A percentile compares a stretch with the other conserved stretches of the same genome.
phyloP scores from a whole-genome alignment of 2,113 vertebrate genomes.

The Hyperoodon ampullatus region DNA sequence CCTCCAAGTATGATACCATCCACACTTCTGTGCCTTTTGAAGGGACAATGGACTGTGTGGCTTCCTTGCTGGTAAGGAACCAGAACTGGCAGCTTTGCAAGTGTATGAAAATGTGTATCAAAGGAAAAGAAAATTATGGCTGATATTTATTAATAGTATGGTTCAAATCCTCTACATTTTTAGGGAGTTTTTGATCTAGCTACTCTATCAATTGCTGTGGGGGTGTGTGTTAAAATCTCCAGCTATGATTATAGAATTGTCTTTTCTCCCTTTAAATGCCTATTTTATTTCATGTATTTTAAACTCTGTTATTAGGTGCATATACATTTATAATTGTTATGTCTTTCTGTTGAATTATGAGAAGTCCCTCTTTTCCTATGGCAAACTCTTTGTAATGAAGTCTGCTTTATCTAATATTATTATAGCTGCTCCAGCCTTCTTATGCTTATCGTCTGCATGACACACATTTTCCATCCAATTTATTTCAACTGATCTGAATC shows the following conservation, averaged over 20 bases:
- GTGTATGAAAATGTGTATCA: neutral
- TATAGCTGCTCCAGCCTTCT: neutral
- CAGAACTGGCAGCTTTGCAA: neutral
- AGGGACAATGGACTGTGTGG: neutral
- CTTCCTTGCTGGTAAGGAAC: neutral
- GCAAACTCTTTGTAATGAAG: neutral
- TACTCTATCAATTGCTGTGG: neutral
- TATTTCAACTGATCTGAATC: conserved; percentile 18
- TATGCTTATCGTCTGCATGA: neutral
- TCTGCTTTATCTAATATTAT: neutral
- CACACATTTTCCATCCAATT: neutral
- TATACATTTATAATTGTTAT: neutral
- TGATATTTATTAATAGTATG: neutral
- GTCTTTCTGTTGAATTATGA: conserved; percentile 25
- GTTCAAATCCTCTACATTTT: conserved; percentile 14
- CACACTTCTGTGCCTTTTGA: neutral
- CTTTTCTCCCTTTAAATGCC: neutral
- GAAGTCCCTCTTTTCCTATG: neutral
- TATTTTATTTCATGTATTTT: conserved; percentile 16
- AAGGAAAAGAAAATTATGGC: conserved; percentile 20
- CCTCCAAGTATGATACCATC: neutral
- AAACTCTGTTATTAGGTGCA: neutral
- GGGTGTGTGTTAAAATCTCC: neutral
- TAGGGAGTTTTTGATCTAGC: neutral
- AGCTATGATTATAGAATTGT: neutral